These are phyloP conservation scores for Mormyrops boulengeri DNA, from an alignment of 2,797 vertebrate species.

Conservation along the genomic window DNA sequence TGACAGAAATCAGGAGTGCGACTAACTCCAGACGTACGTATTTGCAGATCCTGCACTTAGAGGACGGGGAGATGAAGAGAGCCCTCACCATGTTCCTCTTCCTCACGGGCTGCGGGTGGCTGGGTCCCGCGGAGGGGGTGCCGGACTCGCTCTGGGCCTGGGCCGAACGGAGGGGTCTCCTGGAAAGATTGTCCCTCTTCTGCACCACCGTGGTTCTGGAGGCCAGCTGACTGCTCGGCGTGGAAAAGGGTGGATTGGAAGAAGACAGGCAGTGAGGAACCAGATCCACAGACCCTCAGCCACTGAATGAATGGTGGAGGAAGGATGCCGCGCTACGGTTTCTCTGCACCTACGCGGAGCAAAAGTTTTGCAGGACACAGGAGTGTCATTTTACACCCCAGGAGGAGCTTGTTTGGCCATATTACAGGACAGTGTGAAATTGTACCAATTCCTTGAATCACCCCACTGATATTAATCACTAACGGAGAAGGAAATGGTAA, in stretches of 20 bases:
- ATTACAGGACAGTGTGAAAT: not conserved
- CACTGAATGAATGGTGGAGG: not conserved
- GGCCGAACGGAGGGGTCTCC: slow-evolving; percentile 43
- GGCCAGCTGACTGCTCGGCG: slow-evolving; percentile 51
- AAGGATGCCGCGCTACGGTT: not conserved
- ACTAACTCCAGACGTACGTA: not conserved
- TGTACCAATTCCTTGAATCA: not conserved
- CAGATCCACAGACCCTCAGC: not conserved
- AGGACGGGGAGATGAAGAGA: not conserved
- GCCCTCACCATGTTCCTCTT: slow-evolving; percentile 56
- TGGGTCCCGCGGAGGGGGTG: slow-evolving; percentile 10
- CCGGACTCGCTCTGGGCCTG: slow-evolving; percentile 18
- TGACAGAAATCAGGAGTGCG: not conserved
- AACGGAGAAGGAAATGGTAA: slow-evolving; percentile 22
- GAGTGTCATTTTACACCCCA: not conserved
- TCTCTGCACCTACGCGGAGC: not conserved
- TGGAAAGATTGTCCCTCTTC: slow-evolving; percentile 43
- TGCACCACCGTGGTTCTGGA: slow-evolving; percentile 40
- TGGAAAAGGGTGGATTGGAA: not conserved
- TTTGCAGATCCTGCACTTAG: not conserved
- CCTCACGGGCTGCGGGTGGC: slow-evolving; percentile 41
- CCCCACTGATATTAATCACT: slow-evolving; percentile 19
- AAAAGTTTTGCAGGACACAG: not conserved
- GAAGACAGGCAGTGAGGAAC: not conserved
- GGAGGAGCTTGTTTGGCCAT: slow-evolving; percentile 4